phyloP scores from a whole-genome alignment of 2,113 vertebrate species.

The Chloebia gouldiae region DNA sequence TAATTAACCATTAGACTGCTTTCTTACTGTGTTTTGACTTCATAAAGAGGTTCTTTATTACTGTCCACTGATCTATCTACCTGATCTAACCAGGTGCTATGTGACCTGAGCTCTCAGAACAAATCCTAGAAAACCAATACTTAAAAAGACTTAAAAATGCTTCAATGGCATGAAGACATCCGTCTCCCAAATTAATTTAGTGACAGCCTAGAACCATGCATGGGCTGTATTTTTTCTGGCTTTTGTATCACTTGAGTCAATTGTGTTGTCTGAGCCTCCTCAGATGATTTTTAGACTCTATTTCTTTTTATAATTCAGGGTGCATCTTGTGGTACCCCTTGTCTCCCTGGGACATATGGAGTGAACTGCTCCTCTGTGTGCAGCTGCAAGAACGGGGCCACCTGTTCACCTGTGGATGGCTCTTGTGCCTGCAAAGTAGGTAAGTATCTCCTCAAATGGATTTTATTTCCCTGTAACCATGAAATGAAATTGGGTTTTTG shows the following conservation, averaged over 20 bases:
- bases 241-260: neutral
- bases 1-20: neutral
- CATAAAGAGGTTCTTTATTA: neutral
- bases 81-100: neutral
- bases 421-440: conserved; percentile 92
- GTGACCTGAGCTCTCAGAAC: neutral
- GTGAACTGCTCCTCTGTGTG: conserved; percentile 89
- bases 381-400: conserved; percentile 85
- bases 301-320: conserved; percentile 69
- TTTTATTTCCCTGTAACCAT: neutral
- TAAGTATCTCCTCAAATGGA: conserved; percentile 44
- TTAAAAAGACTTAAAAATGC: neutral
- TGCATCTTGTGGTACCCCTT: conserved; percentile 80
- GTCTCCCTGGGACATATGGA: conserved; percentile 82
- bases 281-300: neutral
- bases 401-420: conserved; percentile 91
- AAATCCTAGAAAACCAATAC: neutral
- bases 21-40: neutral
- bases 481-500: neutral
- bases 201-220: neutral
- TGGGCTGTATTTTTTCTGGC: neutral
- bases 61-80: neutral
- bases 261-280: neutral
- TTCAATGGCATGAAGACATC: neutral
- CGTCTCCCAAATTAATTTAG: neutral